Evolutionary conservation across 2,888 invertebrate species (phyloP).

Genomic region (Orchesella flavescens): DNA sequence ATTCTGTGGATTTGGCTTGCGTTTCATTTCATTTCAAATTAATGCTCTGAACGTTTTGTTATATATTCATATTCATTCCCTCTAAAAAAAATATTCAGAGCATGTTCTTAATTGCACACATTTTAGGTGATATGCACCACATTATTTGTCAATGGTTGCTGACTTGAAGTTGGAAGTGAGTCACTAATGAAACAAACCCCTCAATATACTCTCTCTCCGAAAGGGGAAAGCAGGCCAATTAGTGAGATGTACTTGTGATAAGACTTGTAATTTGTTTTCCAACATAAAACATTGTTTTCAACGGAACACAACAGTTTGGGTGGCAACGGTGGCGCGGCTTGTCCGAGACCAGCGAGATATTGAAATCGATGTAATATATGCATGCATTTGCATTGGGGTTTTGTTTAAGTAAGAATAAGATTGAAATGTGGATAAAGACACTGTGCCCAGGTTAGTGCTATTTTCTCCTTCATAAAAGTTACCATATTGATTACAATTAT

Average conservation of each 20-base stretch:
- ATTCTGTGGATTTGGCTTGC: no score
- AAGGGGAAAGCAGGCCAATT: conserved; percentile 12
- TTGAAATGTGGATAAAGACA: no score
- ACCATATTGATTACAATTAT: conserved; percentile 1
- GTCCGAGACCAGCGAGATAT: no score
- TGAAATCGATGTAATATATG: background rate
- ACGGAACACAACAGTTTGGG: conserved; percentile 3
- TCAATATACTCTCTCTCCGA: no score
- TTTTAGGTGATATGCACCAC: background rate
- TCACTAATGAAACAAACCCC: no score
- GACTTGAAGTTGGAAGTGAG: no score
- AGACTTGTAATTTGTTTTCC: conserved; percentile 25
- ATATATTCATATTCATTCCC: no score
- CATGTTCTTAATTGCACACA: background rate
- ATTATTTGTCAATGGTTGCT: background rate
- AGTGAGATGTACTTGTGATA: conserved; percentile 41
- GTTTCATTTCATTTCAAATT: no score
- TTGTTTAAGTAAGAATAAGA: background rate
- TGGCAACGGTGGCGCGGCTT: background rate
- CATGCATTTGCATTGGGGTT: background rate
- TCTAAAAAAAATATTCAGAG: no score
- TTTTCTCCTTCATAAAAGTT: background rate
- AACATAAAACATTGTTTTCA: conserved; percentile 18
- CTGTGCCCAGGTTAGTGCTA: no score
- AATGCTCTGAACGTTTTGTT: no score